A percentile compares a stretch with the other conserved stretches of the same genome.
Evolutionary conservation across 2,888 invertebrate genomes (phyloP).

Genomic region (Drosophila mercatorum): DNA sequence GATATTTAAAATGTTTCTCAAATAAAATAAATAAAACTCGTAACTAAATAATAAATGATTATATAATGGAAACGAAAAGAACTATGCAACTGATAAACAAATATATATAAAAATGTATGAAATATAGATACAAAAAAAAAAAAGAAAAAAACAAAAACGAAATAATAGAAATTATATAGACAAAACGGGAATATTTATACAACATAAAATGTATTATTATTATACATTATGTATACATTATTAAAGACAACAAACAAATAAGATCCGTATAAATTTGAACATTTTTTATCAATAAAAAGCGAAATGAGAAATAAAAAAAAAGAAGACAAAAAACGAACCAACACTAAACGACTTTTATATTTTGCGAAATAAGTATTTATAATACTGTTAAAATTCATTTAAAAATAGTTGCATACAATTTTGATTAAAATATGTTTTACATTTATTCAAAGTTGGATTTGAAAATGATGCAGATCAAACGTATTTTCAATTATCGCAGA

Average conservation of each 20-base stretch:
- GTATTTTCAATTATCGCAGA: background rate
- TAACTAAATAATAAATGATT: slow-evolving; percentile 48
- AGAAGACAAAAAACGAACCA: slow-evolving; percentile 35
- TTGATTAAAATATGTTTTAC: background rate
- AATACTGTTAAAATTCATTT: background rate
- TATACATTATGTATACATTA: slow-evolving; percentile 51
- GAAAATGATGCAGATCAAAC: background rate
- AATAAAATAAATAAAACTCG: slow-evolving; percentile 30
- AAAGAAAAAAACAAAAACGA: slow-evolving; percentile 31
- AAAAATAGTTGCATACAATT: background rate
- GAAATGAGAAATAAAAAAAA: slow-evolving; percentile 52
- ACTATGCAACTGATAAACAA: slow-evolving; percentile 66
- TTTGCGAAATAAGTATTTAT: background rate
- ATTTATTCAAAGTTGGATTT: background rate
- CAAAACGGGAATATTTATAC: slow-evolving; percentile 73
- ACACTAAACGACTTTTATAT: slow-evolving; percentile 13
- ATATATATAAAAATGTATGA: slow-evolving; percentile 48
- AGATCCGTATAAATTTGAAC: slow-evolving; percentile 72
- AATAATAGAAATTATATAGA: slow-evolving; percentile 75
- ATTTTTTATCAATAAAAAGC: slow-evolving; percentile 76
- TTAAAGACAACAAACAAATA: slow-evolving; percentile 47
- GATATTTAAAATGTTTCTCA: slow-evolving; percentile 67
- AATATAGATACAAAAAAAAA: slow-evolving; percentile 47
- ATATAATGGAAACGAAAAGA: slow-evolving; percentile 34
- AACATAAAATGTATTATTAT: slow-evolving; percentile 75